Evolutionary conservation across 1,140 invertebrate genomes (phyloP).

Genomic region (Charaxes varanes): DNA sequence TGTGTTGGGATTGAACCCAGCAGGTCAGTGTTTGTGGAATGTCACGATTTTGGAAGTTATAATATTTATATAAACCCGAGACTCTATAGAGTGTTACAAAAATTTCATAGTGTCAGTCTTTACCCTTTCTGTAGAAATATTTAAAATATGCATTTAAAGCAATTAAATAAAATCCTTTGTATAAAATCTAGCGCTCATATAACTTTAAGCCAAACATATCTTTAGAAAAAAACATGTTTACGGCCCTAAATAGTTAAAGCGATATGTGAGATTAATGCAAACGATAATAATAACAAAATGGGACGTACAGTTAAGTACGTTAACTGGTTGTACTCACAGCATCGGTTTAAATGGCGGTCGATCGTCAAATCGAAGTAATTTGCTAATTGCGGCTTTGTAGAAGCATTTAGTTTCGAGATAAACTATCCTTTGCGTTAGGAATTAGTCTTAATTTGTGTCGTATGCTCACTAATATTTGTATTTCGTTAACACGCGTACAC

Average conservation of each 20-base stretch:
- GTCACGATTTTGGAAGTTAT: too few relatives aligned
- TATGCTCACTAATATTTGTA: slow-evolving; percentile 60
- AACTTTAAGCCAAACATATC: too few relatives aligned
- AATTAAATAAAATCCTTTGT: too few relatives aligned
- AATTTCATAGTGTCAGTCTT: too few relatives aligned
- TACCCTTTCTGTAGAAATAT: too few relatives aligned
- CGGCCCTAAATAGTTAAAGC: too few relatives aligned
- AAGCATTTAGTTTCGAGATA: slow-evolving; percentile 67
- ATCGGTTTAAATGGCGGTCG: slow-evolving; percentile 17
- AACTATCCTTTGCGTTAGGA: slow-evolving; percentile 62
- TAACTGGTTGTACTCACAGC: slow-evolving; percentile 14
- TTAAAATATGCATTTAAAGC: too few relatives aligned
- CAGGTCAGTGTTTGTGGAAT: not conserved
- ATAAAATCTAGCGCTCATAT: too few relatives aligned
- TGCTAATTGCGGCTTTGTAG: slow-evolving; percentile 53
- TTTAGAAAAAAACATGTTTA: too few relatives aligned
- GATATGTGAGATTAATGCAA: too few relatives aligned
- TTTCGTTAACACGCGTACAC: slow-evolving; percentile 62
- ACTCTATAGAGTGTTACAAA: too few relatives aligned
- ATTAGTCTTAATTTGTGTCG: slow-evolving; percentile 71
- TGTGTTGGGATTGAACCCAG: not conserved
- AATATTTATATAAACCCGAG: too few relatives aligned
- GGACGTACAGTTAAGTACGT: slow-evolving; percentile 8
- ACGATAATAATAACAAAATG: slow-evolving; percentile 7
- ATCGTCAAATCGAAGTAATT: slow-evolving; percentile 36